These are phyloP conservation scores for Thalassoma bifasciatum DNA, from an alignment of 2,113 vertebrate species.

Conservation along the genomic window DNA sequence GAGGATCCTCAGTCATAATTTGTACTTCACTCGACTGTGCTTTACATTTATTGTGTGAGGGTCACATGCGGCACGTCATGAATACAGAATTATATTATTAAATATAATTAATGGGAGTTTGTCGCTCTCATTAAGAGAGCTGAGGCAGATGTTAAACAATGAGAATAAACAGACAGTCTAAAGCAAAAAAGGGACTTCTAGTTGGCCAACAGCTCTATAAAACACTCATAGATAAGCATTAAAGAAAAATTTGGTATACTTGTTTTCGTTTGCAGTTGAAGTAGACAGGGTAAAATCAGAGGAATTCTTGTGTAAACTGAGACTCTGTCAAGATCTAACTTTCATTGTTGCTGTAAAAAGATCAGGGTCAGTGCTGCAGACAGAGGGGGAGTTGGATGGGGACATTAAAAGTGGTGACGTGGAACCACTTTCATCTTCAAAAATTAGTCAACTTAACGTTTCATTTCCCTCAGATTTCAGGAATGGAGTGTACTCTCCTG, in stretches of 20 bases:
- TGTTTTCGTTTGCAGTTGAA: background rate
- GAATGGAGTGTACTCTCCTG: no score
- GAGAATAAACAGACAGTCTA: no score
- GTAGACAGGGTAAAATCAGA: background rate
- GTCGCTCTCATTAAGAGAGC: background rate
- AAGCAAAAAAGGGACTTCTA: no score
- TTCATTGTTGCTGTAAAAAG: constrained; percentile 8
- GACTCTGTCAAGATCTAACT: background rate
- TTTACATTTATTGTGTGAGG: constrained; percentile 7
- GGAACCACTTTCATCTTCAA: background rate
- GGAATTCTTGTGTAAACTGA: background rate
- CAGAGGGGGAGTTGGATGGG: background rate
- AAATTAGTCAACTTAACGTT: background rate
- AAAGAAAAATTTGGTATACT: no score
- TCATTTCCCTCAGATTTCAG: background rate
- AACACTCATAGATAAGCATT: no score
- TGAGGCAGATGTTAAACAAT: no score
- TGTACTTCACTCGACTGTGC: background rate
- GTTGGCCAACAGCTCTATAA: background rate
- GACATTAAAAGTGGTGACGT: background rate
- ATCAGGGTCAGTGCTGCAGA: constrained; percentile 23
- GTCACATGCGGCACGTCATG: constrained; percentile 32
- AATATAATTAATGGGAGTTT: background rate
- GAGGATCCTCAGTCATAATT: background rate
- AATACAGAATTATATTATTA: background rate